Conservation (phyloP, 1,140 invertebrate species). For the Drosophila pruinosa region DNA sequence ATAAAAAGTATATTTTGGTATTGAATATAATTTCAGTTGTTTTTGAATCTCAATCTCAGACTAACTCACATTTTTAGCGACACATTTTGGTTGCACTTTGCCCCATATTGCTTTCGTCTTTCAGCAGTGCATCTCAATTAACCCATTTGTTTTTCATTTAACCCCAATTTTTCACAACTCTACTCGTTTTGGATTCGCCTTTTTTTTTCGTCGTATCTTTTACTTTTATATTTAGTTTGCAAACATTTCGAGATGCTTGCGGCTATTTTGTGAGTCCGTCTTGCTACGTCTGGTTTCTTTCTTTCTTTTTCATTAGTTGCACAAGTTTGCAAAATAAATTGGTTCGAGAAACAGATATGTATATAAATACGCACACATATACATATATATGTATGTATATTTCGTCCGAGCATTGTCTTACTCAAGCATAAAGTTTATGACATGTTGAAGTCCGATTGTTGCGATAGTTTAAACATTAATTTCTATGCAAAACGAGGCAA, state of each 20-base stretch:
- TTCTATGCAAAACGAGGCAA: slow-evolving; percentile 54
- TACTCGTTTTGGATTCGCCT: slow-evolving; percentile 22
- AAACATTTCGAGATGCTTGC: slow-evolving; percentile 43
- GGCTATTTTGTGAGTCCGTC: slow-evolving; percentile 1
- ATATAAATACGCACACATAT: not conserved
- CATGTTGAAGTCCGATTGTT: slow-evolving; percentile 44
- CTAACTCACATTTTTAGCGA: not conserved
- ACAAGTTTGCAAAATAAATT: slow-evolving; percentile 52
- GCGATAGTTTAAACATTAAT: slow-evolving; percentile 58
- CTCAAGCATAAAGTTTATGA: slow-evolving; percentile 71
- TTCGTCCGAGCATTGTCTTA: slow-evolving; percentile 51
- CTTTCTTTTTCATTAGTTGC: slow-evolving; percentile 25
- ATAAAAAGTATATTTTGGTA: no score
- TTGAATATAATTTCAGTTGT: no score
- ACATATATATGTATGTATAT: slow-evolving; percentile 17
- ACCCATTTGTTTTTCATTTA: slow-evolving; percentile 62
- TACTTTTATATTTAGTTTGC: slow-evolving; percentile 28
- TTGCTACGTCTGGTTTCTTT: slow-evolving; percentile 23
- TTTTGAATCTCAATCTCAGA: no score
- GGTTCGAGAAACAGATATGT: slow-evolving; percentile 34
- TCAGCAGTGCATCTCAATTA: slow-evolving; percentile 43
- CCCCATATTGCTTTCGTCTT: slow-evolving; percentile 21
- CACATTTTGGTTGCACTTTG: slow-evolving; percentile 9
- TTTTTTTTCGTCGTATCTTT: slow-evolving; percentile 27
- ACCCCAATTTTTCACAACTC: slow-evolving; percentile 55